Evolutionary conservation across 2,113 vertebrate species (phyloP), one percentile per base, ranked within the genome.

Genomic region (Cyprinodon brontotheroides): DNA sequence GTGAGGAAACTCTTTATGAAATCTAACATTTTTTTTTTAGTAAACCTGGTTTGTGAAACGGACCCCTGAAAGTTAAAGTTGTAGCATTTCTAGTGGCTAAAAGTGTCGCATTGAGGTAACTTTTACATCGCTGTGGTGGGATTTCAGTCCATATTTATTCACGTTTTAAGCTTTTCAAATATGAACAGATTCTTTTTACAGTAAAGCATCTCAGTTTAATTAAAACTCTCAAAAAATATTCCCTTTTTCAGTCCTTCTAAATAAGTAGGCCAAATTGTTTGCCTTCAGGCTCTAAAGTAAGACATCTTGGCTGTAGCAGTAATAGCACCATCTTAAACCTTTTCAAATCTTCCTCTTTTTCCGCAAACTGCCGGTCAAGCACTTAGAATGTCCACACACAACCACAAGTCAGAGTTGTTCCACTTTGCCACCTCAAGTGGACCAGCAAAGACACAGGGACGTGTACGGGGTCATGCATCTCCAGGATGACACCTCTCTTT

Each of bases 401-500:
- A 53, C 38, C 12, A 41, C 12, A 63, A 77, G 72, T 81, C 74
- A 80, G 60, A 79, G 50, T 74, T 61, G 77, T 50, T 84, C 65
- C 77, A 82, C 48, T 84, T 39, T 80, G 76, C 68, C 85, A 88
- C 78, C 74, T 87, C 45, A 39, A 85, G 87, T 82, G 79, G 72
- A 81, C 74, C 2, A 48, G 64, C 72, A 65, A 57, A 72, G 70
- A 75, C 71, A 83, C n/a, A 11, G 78, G 74, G 77, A 84, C 79
- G 78, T 77, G 78, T 82, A 61, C 41, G 9, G 73, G 70, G 82
- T 78, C 81, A 95, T 69, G 64, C 79, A 75, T 78, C 62, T 77
- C 71, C 20, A 63, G 74, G 83, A 72, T 86, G 86, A 90, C 87
- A 89, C 87, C 75, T 84, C 83, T 70, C 43, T 20, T 10, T 72